These are phyloP conservation scores for Alces alces DNA, from an alignment of 2,113 vertebrate genomes.

Conservation along the genomic window DNA sequence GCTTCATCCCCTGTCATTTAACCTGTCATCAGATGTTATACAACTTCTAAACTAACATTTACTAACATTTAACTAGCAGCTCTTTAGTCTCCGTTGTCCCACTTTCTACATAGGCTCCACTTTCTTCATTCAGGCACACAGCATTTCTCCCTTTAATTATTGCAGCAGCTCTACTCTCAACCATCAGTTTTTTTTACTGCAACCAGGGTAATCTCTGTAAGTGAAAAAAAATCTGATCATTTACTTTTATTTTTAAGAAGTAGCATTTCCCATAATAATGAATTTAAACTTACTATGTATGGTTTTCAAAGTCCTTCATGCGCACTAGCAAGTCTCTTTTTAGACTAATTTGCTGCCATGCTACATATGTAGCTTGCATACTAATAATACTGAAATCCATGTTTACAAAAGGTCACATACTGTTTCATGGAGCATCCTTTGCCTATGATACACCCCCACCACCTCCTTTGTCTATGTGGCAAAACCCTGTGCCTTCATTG, in stretches of 20 bases:
- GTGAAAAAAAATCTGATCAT: background rate
- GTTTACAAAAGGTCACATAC: background rate
- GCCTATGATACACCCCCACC: background rate
- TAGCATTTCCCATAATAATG: background rate
- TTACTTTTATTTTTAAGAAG: background rate
- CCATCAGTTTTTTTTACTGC: background rate
- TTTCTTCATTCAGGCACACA: background rate
- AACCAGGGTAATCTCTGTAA: background rate
- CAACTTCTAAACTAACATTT: background rate
- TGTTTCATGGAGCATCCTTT: background rate
- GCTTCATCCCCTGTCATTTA: background rate
- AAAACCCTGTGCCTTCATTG: background rate
- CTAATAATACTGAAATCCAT: background rate
- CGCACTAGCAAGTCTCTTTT: background rate
- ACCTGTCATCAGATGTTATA: background rate
- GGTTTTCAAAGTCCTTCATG: background rate
- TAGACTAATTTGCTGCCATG: background rate
- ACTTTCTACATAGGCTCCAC: background rate
- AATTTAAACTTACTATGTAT: background rate
- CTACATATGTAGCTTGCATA: background rate
- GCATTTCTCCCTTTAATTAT: background rate
- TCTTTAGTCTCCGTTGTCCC: background rate
- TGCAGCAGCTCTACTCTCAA: background rate
- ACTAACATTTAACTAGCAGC: background rate
- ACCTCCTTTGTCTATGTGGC: background rate